These are phyloP conservation scores for Paedocypris micromegethes DNA, from an alignment of 2,797 vertebrate genomes.

Conservation along the genomic window DNA sequence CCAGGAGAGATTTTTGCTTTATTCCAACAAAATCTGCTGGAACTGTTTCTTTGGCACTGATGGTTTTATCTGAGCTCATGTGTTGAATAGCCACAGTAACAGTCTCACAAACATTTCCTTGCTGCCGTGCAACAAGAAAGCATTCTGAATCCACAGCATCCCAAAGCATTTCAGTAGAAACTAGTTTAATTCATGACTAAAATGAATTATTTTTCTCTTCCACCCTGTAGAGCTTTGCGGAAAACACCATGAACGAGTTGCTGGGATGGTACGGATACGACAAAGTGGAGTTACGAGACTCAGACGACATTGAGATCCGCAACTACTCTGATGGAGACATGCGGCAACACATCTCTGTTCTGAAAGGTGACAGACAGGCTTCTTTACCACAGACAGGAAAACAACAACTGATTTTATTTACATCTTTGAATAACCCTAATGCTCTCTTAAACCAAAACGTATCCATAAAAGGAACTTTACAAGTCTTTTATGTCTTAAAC, in stretches of 20 bases:
- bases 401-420: background rate
- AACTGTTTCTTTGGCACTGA: too few relatives aligned
- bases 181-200: background rate
- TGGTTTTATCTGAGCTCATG: too few relatives aligned
- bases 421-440: too few relatives aligned
- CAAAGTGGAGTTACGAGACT: conserved; percentile 98
- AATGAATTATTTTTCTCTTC: conserved; percentile 58
- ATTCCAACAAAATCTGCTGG: conserved; percentile 20
- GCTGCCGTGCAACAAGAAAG: too few relatives aligned
- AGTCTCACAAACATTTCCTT: too few relatives aligned
- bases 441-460: too few relatives aligned
- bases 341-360: conserved; percentile 95
- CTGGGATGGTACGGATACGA: conserved; percentile 99
- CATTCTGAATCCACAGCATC: background rate
- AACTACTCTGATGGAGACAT: conserved; percentile 85
- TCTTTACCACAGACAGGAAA: background rate
- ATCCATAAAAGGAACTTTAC: too few relatives aligned
- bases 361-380: conserved; percentile 78
- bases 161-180: background rate
- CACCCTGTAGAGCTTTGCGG: conserved; percentile 88
- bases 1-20: conserved; percentile 26
- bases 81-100: too few relatives aligned
- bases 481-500: too few relatives aligned
- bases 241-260: conserved; percentile 99
- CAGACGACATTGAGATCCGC: conserved; percentile 93